Percentiles rank a stretch among this genome's conserved stretches.
Evolutionary conservation across 2,888 invertebrate genomes (phyloP).

Genomic region (Latheticus oryzae): DNA sequence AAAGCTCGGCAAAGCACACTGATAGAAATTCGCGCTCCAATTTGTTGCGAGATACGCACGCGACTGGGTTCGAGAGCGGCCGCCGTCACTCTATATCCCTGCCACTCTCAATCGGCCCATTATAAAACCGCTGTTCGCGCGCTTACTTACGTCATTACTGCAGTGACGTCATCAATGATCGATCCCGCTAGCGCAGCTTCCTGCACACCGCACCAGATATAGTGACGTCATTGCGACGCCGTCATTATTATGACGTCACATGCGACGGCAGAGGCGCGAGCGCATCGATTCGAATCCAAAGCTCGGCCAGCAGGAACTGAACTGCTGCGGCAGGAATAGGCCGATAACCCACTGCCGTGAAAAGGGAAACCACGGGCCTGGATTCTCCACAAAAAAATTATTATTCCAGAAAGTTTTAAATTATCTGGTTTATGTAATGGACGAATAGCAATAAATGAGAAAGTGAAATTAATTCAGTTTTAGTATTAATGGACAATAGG

Average conservation of each 20-base stretch:
- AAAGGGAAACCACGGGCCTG: too few relatives aligned
- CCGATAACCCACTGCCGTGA: too few relatives aligned
- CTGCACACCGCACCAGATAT: constrained; percentile 46
- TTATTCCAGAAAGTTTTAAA: too few relatives aligned
- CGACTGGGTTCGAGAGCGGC: constrained; percentile 56
- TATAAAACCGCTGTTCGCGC: constrained; percentile 62
- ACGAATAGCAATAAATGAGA: too few relatives aligned
- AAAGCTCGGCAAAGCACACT: too few relatives aligned
- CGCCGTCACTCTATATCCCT: constrained; percentile 62
- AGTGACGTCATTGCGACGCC: constrained; percentile 51
- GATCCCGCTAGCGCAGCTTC: constrained; percentile 57
- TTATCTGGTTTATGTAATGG: too few relatives aligned
- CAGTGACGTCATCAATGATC: constrained; percentile 61
- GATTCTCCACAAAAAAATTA: neutral
- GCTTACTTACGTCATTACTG: constrained; percentile 60
- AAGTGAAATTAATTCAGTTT: too few relatives aligned
- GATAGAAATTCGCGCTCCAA: constrained; percentile 25
- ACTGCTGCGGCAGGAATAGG: neutral
- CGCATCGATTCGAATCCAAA: constrained; percentile 25
- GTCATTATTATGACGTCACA: constrained; percentile 45
- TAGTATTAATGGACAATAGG: too few relatives aligned
- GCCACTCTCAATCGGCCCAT: constrained; percentile 63
- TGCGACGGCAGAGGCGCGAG: constrained; percentile 27
- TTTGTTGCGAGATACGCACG: constrained; percentile 31
- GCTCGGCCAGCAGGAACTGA: constrained; percentile 1